phyloP scores from a whole-genome alignment of 2,888 invertebrate genomes.

The Rhorus exstirpatorius region DNA sequence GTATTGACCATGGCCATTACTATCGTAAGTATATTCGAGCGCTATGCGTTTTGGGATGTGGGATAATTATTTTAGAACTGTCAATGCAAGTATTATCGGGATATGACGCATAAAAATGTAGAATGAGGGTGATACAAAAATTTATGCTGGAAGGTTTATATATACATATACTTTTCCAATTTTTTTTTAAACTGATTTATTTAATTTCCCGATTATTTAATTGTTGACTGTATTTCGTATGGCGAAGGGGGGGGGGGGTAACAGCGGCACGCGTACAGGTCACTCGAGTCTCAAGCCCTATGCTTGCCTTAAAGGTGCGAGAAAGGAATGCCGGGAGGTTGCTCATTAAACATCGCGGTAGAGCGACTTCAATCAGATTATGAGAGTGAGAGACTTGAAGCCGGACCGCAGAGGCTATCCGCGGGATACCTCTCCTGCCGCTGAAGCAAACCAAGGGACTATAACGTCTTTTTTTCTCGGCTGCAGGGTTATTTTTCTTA shows the following conservation, averaged over 20 bases:
- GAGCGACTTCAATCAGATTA: slow-evolving; percentile 81
- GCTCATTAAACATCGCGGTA: slow-evolving; percentile 79
- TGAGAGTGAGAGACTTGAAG: slow-evolving; percentile 71
- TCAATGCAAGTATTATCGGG: slow-evolving; percentile 2
- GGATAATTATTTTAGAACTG: slow-evolving; percentile 2
- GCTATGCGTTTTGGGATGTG: slow-evolving; percentile 7
- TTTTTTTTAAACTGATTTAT: neutral
- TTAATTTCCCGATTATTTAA: neutral
- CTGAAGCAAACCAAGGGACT: slow-evolving; percentile 39
- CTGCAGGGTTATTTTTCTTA: slow-evolving; percentile 14
- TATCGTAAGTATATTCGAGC: neutral
- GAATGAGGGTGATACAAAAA: neutral
- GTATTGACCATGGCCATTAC: too few relatives aligned
- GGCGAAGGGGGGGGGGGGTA: neutral
- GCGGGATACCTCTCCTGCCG: slow-evolving; percentile 24
- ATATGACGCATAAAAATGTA: neutral
- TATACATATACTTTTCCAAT: neutral
- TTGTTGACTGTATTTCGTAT: neutral
- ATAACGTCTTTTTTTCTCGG: slow-evolving; percentile 37
- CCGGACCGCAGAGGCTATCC: slow-evolving; percentile 59
- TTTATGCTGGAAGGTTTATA: too few relatives aligned
- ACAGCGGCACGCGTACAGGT: slow-evolving; percentile 74
- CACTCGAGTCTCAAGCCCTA: slow-evolving; percentile 21
- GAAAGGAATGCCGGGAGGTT: slow-evolving; percentile 80
- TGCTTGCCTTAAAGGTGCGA: slow-evolving; percentile 68